Base-by-base conservation (phyloP, 2,113 vertebrate species). In the Colius striatus region DNA sequence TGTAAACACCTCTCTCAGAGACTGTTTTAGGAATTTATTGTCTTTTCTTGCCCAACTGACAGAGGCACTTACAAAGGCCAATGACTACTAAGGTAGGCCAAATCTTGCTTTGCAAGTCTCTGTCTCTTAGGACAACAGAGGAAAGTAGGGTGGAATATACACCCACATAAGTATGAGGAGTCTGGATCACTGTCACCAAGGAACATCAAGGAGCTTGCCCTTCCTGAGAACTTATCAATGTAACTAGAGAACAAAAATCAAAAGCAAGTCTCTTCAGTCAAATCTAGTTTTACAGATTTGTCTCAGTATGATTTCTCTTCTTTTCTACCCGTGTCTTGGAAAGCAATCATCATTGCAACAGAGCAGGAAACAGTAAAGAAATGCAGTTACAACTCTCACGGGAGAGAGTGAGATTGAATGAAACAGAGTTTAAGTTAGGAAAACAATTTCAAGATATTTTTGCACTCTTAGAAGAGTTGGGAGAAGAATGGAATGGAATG, bases 401-500 rank as follows among this genome's bases (percentile, higher is more conserved):
- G 62, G 27, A 89, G 62, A 60, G 5, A 5, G 11, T 45, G 32
- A 63, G 27, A 61, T 34, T 57, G 68, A 94, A 72, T 81, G 68
- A 66, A 81, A 74, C 8, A 13, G 18, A 54, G 11, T 63, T 92
- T 47, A 67, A 22, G 1, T n/a, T 13, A 48, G 9, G 20, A 83
- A 82, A 73, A 70, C 68, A 88, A 79, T 68, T 72, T 73, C n/a
- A 51, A 77, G 68, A 38, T 58, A 41, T 19, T 8, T 87, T 92
- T 84, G 41, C 20, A 13, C 17, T 85, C 26, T 48, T 65, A 27
- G 23, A 75, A 65, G 5, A 62, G 19, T 25, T 83, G 55, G 38
- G 79, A 80, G 66, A 74, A 88, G 36, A 82, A 66, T 23, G 14
- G 36, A 82, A 66, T 23, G 14, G 19, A 48, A 41, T 20, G 9